These are phyloP conservation scores for Cryptus armator DNA, from an alignment of 2,888 invertebrate genomes.

Conservation along the genomic window DNA sequence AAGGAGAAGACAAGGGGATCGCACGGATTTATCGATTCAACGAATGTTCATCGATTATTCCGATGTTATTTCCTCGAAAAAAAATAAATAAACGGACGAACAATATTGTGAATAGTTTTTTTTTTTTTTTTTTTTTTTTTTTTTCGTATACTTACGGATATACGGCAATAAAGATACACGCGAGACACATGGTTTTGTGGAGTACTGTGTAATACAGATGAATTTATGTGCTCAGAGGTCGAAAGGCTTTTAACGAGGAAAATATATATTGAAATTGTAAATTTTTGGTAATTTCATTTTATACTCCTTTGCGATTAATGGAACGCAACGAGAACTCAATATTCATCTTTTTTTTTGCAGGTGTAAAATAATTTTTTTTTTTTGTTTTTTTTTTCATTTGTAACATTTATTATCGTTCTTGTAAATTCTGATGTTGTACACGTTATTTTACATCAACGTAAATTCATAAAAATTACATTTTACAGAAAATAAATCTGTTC, in stretches of 20 bases:
- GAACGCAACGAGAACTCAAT: background rate
- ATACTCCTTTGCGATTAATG: background rate
- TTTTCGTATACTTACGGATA: constrained; percentile 43
- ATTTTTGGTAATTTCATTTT: background rate
- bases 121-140: background rate
- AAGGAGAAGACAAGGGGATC: constrained; percentile 1
- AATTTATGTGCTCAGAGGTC: constrained; percentile 28
- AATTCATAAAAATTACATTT: background rate
- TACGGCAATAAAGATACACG: constrained; percentile 10
- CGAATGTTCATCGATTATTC: background rate
- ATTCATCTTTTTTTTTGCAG: background rate
- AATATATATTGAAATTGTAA: constrained; percentile 13
- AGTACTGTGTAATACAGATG: constrained; percentile 22
- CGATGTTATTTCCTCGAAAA: background rate
- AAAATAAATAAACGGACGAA: constrained; percentile 23
- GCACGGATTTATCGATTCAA: background rate
- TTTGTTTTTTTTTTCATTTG: background rate
- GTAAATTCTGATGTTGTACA: background rate
- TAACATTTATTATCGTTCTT: constrained; percentile 14
- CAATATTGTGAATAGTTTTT: constrained; percentile 55
- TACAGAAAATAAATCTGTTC: constrained; percentile 1
- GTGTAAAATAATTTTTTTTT: background rate
- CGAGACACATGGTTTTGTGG: constrained; percentile 3
- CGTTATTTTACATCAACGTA: background rate
- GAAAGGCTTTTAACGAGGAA: constrained; percentile 11